Conservation (phyloP, 2,797 vertebrate species). For the Rhinophrynus dorsalis region DNA sequence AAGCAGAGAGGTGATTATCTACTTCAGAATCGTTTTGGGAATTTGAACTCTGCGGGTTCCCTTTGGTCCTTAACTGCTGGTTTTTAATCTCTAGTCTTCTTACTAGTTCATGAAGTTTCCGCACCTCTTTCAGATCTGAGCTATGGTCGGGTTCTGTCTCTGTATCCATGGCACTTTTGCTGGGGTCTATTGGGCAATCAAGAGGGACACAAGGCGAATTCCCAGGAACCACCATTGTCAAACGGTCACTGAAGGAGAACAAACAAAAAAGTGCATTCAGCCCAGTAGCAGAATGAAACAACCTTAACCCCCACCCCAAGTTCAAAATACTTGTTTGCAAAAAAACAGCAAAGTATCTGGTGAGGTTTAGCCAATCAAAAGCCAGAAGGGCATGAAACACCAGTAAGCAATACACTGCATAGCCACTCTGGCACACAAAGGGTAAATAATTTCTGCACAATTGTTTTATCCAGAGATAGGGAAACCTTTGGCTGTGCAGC, state of each 20-base stretch:
- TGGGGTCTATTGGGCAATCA: conserved; percentile 62
- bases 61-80: conserved; percentile 74
- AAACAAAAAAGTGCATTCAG: not conserved
- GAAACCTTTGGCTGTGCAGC: no score
- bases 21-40: conserved; percentile 46
- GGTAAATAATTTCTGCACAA: no score
- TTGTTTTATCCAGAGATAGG: no score
- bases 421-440: no score
- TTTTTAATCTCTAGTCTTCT: conserved; percentile 85
- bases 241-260: conserved; percentile 6
- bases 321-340: no score
- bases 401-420: no score
- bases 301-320: no score
- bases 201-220: conserved; percentile 68
- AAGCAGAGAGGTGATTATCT: conserved; percentile 50
- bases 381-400: no score
- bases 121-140: conserved; percentile 82
- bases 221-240: conserved; percentile 87
- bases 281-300: no score
- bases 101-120: conserved; percentile 86
- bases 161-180: conserved; percentile 58
- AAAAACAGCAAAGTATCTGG: no score
- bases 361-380: no score
- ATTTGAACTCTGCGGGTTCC: conserved; percentile 56
- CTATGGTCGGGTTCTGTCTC: conserved; percentile 59